Base-by-base conservation (phyloP, 2,113 vertebrate species). In the Percopsis transmontana region DNA sequence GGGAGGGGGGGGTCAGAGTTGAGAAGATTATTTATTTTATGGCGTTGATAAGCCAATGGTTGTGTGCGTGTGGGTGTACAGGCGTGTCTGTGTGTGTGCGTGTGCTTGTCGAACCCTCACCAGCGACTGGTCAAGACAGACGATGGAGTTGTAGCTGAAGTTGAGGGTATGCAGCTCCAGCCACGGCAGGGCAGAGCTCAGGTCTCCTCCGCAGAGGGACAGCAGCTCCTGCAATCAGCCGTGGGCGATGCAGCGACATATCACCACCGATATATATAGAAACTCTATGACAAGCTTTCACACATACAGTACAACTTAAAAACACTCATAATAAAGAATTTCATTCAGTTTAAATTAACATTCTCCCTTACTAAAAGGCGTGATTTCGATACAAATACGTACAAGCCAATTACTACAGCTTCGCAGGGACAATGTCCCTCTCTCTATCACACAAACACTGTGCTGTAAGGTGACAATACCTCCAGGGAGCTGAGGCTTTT, bases 121-220 rank as follows among this genome's bases (percentile, higher is more conserved):
- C 87, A 99, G 80, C 12, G 97, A 99, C 75, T 93, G 87, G 75
- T 99, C 97, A 33, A 99, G 92, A 75, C 87, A 85, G 33, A 87
- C 85, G 58, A 99, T 92, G 0, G 84, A 89, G 70, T 99, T 99
- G 85, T 95, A 95, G 91, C 97, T 97, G 83, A 99, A 98, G 88
- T 98, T 93, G 14, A 97, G 91, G 2, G 93, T 96, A 74, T 97
- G 95, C 72, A 99, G 72, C 56, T 98, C 95, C 72, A 97, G 80
- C 97, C 97, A 99, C 0, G 97, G 95, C 55, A 99, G 89, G 4
- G 96, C 97, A 51, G 94, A 96, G 85, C 95, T 98, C 68, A 97
- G 91, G 84, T 99, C 97, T 0, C 96, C 97, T 9, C 96, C 97
- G 4, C 97, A 97, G 15, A 94, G 90, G 14, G 96, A 96, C 19